These are phyloP conservation scores for Stigmatopora nigra DNA, from an alignment of 2,113 vertebrate species.

Conservation along the genomic window DNA sequence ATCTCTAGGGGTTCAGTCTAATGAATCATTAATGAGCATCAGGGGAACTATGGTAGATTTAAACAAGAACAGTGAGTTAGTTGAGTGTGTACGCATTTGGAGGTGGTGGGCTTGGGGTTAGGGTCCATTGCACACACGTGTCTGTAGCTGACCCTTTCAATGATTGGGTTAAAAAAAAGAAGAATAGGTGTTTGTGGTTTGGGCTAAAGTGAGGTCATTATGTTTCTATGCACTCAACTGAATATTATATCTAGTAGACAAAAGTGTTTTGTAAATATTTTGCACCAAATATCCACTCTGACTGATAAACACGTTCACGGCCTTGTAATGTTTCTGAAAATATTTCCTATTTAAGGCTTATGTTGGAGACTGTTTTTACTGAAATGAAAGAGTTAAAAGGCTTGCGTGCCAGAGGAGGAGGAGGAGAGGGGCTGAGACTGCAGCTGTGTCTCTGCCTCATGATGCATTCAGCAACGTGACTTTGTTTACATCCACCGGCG, in stretches of 20 bases:
- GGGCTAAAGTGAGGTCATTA: neutral
- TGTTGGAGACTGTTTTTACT: constrained; percentile 6
- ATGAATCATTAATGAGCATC: constrained; percentile 35
- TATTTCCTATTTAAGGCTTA: neutral
- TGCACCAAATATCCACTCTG: neutral
- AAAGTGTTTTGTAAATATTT: neutral
- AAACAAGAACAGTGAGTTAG: constrained; percentile 5
- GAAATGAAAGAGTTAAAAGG: constrained; percentile 35
- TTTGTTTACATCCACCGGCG: constrained; percentile 45
- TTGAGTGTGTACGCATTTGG: neutral
- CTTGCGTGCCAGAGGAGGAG: constrained; percentile 4
- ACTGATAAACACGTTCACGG: too few species aligned
- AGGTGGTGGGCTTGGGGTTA: neutral
- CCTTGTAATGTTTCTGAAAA: neutral
- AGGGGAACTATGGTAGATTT: constrained; percentile 15
- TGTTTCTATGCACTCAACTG: neutral
- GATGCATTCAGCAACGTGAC: constrained; percentile 31
- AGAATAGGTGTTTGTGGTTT: constrained; percentile 1
- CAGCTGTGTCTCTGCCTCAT: constrained; percentile 36
- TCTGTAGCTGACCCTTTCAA: neutral
- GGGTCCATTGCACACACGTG: neutral
- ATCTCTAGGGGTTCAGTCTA: neutral
- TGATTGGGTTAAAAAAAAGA: neutral
- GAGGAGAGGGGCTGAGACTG: neutral
- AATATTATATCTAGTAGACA: neutral